A percentile compares a stretch with the other conserved stretches of the same genome.
phyloP scores from a whole-genome alignment of 2,113 vertebrate species.

The Megaceryle maxima region DNA sequence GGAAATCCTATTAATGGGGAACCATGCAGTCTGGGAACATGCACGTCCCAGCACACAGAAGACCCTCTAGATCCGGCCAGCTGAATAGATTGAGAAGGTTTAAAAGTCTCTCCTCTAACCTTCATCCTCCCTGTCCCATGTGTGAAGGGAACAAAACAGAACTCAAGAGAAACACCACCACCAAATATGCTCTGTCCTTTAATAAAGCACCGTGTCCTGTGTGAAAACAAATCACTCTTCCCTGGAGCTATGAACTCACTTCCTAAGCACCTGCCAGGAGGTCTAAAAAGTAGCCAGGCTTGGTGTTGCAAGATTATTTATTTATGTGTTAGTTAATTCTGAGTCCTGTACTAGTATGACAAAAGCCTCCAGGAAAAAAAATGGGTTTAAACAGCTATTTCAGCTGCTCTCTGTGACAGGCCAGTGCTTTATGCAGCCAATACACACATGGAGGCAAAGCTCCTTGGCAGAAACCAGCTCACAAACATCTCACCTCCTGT shows the following conservation, averaged over 20 bases:
- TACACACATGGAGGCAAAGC: background rate
- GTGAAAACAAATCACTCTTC: background rate
- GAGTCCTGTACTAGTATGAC: background rate
- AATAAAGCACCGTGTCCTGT: background rate
- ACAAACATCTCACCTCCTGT: background rate
- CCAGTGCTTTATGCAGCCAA: background rate
- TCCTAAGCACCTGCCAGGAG: background rate
- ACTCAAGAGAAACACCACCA: background rate
- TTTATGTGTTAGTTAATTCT: background rate
- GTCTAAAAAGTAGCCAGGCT: background rate
- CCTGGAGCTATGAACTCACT: background rate
- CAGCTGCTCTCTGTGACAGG: background rate
- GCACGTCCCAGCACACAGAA: background rate
- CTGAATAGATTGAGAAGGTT: background rate
- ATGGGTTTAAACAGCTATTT: background rate
- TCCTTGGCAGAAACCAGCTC: background rate
- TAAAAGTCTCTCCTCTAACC: background rate
- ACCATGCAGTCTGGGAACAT: background rate
- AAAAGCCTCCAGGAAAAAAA: background rate
- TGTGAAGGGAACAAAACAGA: background rate
- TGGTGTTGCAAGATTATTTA: background rate
- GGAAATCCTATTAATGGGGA: background rate
- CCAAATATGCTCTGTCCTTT: background rate
- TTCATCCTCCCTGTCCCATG: background rate
- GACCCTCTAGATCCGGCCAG: background rate